These are phyloP conservation scores for Drosophila emarginata DNA, from an alignment of 2,888 invertebrate species.

Conservation along the genomic window DNA sequence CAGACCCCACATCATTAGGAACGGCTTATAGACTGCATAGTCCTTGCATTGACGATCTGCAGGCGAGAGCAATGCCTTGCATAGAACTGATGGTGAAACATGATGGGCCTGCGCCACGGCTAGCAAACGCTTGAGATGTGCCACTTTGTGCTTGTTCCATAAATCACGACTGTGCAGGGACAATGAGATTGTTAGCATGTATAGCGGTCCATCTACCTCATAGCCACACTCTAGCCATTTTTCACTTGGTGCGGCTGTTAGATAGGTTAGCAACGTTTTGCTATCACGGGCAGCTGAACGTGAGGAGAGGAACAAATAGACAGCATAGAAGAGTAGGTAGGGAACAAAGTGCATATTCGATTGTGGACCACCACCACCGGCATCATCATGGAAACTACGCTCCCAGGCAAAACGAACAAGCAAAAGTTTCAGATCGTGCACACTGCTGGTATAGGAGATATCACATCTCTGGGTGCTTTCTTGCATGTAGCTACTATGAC, in stretches of 20 bases:
- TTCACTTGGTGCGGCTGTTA: slow-evolving; percentile 85
- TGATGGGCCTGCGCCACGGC: slow-evolving; percentile 91
- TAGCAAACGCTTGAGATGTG: slow-evolving; percentile 90
- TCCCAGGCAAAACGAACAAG: slow-evolving; percentile 95
- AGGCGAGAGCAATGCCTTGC: slow-evolving; percentile 83
- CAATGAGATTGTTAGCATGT: slow-evolving; percentile 91
- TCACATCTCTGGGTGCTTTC: slow-evolving; percentile 83
- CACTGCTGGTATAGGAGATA: slow-evolving; percentile 83
- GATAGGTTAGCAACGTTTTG: slow-evolving; percentile 88
- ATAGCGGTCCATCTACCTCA: slow-evolving; percentile 96
- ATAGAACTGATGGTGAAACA: slow-evolving; percentile 84
- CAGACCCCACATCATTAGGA: slow-evolving; percentile 92
- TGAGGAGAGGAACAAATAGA: slow-evolving; percentile 96
- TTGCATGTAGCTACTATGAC: slow-evolving; percentile 93
- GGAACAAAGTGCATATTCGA: slow-evolving; percentile 98
- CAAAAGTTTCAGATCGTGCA: slow-evolving; percentile 96
- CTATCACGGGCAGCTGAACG: slow-evolving; percentile 91
- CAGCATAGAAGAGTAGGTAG: slow-evolving; percentile 95
- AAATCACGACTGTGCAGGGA: slow-evolving; percentile 90
- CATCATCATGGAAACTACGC: slow-evolving; percentile 98
- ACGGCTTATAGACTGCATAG: slow-evolving; percentile 92
- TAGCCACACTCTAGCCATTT: slow-evolving; percentile 91
- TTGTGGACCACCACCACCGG: slow-evolving; percentile 97
- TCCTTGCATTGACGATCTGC: slow-evolving; percentile 85
- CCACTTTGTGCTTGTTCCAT: slow-evolving; percentile 89